Conservation (phyloP, 2,888 invertebrate genomes). For the Listrodromus nycthemerus region DNA sequence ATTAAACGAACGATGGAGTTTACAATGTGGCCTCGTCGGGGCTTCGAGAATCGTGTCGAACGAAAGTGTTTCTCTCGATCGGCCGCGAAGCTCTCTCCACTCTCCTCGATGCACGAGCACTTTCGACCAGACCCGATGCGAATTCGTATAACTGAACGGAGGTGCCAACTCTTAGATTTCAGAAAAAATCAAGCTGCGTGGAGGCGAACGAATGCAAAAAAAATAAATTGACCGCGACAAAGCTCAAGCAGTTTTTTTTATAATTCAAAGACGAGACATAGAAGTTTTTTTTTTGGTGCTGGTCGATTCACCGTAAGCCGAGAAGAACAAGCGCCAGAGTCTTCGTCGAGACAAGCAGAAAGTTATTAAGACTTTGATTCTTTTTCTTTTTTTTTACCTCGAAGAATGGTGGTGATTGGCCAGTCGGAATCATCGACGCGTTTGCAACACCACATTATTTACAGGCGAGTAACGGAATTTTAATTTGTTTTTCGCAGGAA, state of each 20-base stretch:
- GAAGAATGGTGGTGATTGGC: conserved; percentile 78
- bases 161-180: background rate
- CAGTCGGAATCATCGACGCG: conserved; percentile 76
- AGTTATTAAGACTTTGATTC: conserved; percentile 42
- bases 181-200: background rate
- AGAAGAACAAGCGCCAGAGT: conserved; percentile 29
- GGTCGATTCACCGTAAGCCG: conserved; percentile 27
- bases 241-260: background rate
- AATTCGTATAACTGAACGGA: background rate
- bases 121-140: background rate
- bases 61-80: conserved; percentile 27
- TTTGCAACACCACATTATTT: conserved; percentile 79
- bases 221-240: background rate
- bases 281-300: conserved; percentile 8
- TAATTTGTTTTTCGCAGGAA: background rate
- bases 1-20: conserved; percentile 70
- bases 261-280: conserved; percentile 1
- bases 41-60: conserved; percentile 49
- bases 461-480: background rate
- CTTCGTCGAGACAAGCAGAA: conserved; percentile 20
- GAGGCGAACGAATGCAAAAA: background rate
- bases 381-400: conserved; percentile 73
- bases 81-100: background rate
- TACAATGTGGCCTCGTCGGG: conserved; percentile 37
- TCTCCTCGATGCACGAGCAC: background rate